phyloP scores from a whole-genome alignment of 1,140 invertebrate species.

The Acromyrmex heyeri region DNA sequence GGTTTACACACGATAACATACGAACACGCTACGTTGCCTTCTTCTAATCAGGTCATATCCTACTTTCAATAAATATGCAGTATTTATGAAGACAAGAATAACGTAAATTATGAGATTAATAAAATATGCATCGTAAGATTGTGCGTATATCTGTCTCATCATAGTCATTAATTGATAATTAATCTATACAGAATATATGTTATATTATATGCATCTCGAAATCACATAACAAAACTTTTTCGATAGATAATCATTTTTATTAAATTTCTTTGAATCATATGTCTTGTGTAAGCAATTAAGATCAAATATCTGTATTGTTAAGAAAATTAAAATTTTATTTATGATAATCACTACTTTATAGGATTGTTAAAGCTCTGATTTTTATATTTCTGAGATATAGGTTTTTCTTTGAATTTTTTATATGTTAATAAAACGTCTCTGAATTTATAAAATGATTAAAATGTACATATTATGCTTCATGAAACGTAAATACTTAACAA shows the following conservation, averaged over 20 bases:
- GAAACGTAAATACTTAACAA: constrained; percentile 26
- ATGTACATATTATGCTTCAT: constrained; percentile 4
- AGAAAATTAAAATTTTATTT: constrained; percentile 45
- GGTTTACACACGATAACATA: constrained; percentile 35
- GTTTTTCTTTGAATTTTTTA: constrained; percentile 58
- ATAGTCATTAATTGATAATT: neutral
- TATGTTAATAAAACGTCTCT: constrained; percentile 53
- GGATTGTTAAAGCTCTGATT: constrained; percentile 31
- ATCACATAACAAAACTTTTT: neutral
- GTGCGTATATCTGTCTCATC: neutral
- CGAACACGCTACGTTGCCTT: constrained; percentile 18
- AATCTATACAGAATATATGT: neutral
- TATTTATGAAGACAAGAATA: constrained; percentile 22
- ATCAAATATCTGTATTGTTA: neutral
- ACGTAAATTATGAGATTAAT: neutral
- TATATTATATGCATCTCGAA: neutral
- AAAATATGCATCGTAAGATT: constrained; percentile 1
- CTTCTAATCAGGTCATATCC: constrained; percentile 45
- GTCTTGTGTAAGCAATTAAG: neutral
- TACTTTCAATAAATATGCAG: constrained; percentile 21
- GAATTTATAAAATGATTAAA: constrained; percentile 51
- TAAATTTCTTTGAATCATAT: neutral
- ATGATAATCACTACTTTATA: constrained; percentile 45
- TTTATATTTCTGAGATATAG: neutral
- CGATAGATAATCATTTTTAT: neutral